Conservation (phyloP, 2,888 invertebrate genomes). For the Dryadula phaetusa region DNA sequence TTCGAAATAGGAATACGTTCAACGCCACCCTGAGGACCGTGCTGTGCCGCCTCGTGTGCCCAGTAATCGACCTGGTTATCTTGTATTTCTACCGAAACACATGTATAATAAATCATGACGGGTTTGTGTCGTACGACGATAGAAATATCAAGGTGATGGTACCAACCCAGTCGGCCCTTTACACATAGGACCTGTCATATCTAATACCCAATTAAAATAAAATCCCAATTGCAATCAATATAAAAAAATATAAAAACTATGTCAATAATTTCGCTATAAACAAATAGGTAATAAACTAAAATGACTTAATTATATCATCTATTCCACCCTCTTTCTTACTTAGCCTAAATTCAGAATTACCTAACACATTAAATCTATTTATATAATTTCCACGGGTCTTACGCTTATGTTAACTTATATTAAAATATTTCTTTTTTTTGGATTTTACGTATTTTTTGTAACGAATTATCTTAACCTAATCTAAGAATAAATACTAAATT, state of each 20-base stretch:
- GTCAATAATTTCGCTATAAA: background rate
- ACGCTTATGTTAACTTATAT: conserved; percentile 1
- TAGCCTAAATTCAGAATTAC: background rate
- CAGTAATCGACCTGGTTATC: conserved; percentile 3
- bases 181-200: conserved; percentile 10
- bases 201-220: background rate
- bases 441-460: conserved; percentile 17
- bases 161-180: conserved; percentile 14
- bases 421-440: background rate
- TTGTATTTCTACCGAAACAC: conserved; percentile 22
- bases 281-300: background rate
- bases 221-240: background rate
- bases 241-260: background rate
- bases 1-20: background rate
- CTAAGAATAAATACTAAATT: background rate
- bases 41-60: conserved; percentile 11
- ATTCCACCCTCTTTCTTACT: conserved; percentile 18
- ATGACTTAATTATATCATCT: conserved; percentile 1
- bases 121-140: background rate
- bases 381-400: background rate
- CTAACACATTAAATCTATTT: background rate
- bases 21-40: background rate
- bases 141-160: conserved; percentile 16
- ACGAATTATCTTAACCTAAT: conserved; percentile 14
- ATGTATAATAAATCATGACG: background rate